These are phyloP conservation scores for Stegophylla sp. DNA, from an alignment of 2,888 invertebrate species.

Conservation along the genomic window DNA sequence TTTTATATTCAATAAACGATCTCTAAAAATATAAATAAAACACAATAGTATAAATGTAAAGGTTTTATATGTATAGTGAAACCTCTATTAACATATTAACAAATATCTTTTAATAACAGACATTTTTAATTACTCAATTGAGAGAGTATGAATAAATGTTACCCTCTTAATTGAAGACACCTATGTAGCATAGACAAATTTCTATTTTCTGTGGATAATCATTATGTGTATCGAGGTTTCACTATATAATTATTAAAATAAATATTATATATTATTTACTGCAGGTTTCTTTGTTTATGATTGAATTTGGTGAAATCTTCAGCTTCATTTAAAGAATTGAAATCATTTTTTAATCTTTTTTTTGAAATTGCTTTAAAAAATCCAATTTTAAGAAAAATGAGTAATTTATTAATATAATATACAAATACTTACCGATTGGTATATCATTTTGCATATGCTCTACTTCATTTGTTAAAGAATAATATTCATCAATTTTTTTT, in stretches of 20 bases:
- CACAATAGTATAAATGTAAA: background rate
- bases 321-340: conserved; percentile 30
- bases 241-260: background rate
- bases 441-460: conserved; percentile 65
- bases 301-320: conserved; percentile 13
- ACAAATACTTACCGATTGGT: conserved; percentile 65
- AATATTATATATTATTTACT: conserved; percentile 30
- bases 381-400: background rate
- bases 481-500: conserved; percentile 90
- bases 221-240: no score
- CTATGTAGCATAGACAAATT: no score
- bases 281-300: conserved; percentile 54
- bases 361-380: conserved; percentile 37
- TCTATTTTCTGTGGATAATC: no score
- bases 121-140: no score
- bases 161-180: no score
- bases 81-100: no score
- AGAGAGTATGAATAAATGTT: no score
- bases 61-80: no score
- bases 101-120: no score
- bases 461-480: conserved; percentile 77
- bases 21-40: conserved; percentile 66
- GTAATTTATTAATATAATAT: conserved; percentile 64
- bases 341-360: conserved; percentile 49
- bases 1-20: conserved; percentile 77